phyloP scores from a whole-genome alignment of 2,888 invertebrate genomes.

The Sarcophaga variegata region DNA sequence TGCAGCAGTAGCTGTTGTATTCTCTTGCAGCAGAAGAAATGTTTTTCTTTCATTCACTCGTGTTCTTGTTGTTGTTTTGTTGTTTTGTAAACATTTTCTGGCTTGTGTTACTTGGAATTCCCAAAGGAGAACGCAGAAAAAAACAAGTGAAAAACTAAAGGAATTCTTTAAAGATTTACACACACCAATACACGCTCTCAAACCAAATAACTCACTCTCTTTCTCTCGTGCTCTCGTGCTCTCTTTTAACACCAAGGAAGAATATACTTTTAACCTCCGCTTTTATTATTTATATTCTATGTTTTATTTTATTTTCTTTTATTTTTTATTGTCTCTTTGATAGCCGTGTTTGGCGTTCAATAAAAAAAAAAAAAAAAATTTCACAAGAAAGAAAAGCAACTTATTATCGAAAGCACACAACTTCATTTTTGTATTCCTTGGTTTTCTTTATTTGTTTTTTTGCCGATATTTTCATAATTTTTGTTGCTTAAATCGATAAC shows the following conservation, averaged over 20 bases:
- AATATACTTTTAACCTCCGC: slow-evolving; percentile 21
- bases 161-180: slow-evolving; percentile 46
- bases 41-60: slow-evolving; percentile 4
- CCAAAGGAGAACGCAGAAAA: slow-evolving; percentile 4
- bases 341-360: slow-evolving; percentile 31
- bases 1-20: not conserved
- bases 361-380: not conserved
- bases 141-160: slow-evolving; percentile 18
- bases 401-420: slow-evolving; percentile 53
- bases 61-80: slow-evolving; percentile 32
- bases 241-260: no score
- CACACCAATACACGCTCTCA: slow-evolving; percentile 13
- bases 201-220: not conserved
- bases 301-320: no score
- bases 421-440: slow-evolving; percentile 55
- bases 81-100: slow-evolving; percentile 48
- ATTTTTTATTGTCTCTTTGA: not conserved
- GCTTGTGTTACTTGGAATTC: slow-evolving; percentile 30
- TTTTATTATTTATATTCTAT: not conserved
- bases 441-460: not conserved
- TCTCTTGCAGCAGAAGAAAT: no score
- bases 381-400: slow-evolving; percentile 11
- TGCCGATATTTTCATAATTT: slow-evolving; percentile 45
- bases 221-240: no score
- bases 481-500: slow-evolving; percentile 62